Conservation (phyloP, 2,888 invertebrate species). For the Meandrusa payeni region DNA sequence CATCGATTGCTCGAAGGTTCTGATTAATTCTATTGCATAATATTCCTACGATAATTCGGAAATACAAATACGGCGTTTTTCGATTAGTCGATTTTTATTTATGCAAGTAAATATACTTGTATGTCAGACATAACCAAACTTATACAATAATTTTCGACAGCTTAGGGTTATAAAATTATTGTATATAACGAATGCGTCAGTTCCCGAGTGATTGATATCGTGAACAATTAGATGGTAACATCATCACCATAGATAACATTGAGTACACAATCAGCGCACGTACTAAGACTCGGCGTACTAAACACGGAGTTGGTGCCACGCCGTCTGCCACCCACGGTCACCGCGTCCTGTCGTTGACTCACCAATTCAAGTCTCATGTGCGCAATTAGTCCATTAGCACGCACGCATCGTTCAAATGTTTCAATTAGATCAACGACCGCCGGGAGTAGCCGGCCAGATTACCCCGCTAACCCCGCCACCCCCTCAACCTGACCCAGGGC, state of each 20-base stretch:
- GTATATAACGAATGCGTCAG: too few relatives aligned
- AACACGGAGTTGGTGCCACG: conserved; percentile 61
- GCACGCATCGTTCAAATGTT: conserved; percentile 75
- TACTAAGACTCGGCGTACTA: conserved; percentile 12
- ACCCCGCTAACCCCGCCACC: too few relatives aligned
- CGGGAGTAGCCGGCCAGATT: conserved; percentile 62
- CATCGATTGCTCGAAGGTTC: too few relatives aligned
- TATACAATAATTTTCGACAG: too few relatives aligned
- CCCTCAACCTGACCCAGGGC: too few relatives aligned
- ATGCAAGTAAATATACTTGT: too few relatives aligned
- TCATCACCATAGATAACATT: neutral
- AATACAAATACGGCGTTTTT: too few relatives aligned
- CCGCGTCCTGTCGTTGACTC: conserved; percentile 71
- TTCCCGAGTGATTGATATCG: neutral
- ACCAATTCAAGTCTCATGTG: conserved; percentile 70
- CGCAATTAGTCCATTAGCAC: conserved; percentile 78
- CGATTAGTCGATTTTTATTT: too few relatives aligned
- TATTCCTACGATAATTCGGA: too few relatives aligned
- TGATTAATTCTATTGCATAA: too few relatives aligned
- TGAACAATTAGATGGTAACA: neutral
- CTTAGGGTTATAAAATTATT: too few relatives aligned
- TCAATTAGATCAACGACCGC: conserved; percentile 75
- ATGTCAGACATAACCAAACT: too few relatives aligned
- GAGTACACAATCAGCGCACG: neutral
- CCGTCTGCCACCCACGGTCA: conserved; percentile 76